Conservation (phyloP, 2,888 invertebrate species). For the Xylota segnis region DNA sequence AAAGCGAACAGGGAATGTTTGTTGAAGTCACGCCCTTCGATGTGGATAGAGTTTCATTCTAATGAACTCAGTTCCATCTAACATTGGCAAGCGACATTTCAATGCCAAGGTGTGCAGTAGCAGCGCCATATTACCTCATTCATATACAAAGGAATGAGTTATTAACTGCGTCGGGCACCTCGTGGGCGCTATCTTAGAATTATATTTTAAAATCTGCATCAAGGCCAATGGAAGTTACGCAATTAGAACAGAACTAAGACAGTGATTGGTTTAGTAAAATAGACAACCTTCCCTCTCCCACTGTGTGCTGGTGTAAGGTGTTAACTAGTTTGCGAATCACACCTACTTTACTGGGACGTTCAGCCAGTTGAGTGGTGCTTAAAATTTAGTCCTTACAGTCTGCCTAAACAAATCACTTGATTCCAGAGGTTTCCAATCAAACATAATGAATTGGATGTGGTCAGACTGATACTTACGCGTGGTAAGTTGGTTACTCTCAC, state of each 20-base stretch:
- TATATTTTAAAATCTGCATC: constrained; percentile 5
- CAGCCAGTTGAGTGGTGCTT: too few species aligned
- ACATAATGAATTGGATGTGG: too few species aligned
- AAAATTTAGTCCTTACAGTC: too few species aligned
- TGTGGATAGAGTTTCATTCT: constrained; percentile 13
- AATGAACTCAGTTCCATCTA: constrained; percentile 35
- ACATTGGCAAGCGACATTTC: constrained; percentile 39
- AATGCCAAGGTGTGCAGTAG: constrained; percentile 48
- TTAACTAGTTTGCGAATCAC: too few species aligned
- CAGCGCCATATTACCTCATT: constrained; percentile 16
- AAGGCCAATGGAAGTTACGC: not conserved
- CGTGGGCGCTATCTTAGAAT: constrained; percentile 30
- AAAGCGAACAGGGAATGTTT: not conserved
- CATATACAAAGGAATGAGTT: constrained; percentile 44
- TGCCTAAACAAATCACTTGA: too few species aligned
- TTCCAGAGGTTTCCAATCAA: too few species aligned
- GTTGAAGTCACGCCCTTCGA: constrained; percentile 21
- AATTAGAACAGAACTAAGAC: constrained; percentile 6
- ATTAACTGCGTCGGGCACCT: constrained; percentile 28
- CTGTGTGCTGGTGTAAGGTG: too few species aligned
- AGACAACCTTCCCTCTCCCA: too few species aligned
- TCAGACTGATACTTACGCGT: too few species aligned
- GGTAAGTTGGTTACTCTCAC: too few species aligned
- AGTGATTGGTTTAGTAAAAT: too few species aligned
- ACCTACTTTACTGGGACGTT: too few species aligned